These are phyloP conservation scores for Ophioderma brevispina DNA, from an alignment of 35 echinoderm and acorn worm species.

Conservation along the genomic window DNA sequence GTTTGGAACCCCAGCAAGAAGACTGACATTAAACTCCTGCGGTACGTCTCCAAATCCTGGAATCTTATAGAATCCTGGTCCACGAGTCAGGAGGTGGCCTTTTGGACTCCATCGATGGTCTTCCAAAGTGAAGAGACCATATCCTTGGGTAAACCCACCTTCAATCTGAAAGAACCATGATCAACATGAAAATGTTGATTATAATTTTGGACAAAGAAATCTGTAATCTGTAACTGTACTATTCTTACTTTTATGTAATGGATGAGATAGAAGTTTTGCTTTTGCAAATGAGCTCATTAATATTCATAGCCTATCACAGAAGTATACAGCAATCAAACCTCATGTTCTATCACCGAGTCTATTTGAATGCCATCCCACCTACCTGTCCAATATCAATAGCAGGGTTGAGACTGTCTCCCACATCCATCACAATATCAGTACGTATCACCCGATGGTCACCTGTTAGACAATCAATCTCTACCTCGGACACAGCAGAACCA, in stretches of 20 bases:
- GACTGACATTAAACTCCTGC: slow-evolving; percentile 75
- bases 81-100: slow-evolving; percentile 72
- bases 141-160: slow-evolving; percentile 86
- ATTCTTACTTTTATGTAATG: no score
- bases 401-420: slow-evolving; percentile 81
- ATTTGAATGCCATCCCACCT: not conserved
- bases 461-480: slow-evolving; percentile 80
- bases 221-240: no score
- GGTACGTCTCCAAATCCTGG: slow-evolving; percentile 78
- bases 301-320: no score
- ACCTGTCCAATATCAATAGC: slow-evolving; percentile 90
- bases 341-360: no score
- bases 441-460: slow-evolving; percentile 73
- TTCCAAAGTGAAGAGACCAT: slow-evolving; percentile 81
- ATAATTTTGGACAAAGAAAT: no score
- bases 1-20: slow-evolving; percentile 66
- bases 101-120: slow-evolving; percentile 63
- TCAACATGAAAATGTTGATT: not conserved
- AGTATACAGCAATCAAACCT: no score
- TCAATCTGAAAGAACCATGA: slow-evolving; percentile 68
- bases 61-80: slow-evolving; percentile 86
- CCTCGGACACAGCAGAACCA: slow-evolving; percentile 72
- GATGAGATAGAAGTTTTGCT: no score
- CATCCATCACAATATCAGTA: slow-evolving; percentile 95
- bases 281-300: no score